Evolutionary conservation across 1,140 invertebrate genomes (phyloP).

Genomic region (Bombus breviceps): DNA sequence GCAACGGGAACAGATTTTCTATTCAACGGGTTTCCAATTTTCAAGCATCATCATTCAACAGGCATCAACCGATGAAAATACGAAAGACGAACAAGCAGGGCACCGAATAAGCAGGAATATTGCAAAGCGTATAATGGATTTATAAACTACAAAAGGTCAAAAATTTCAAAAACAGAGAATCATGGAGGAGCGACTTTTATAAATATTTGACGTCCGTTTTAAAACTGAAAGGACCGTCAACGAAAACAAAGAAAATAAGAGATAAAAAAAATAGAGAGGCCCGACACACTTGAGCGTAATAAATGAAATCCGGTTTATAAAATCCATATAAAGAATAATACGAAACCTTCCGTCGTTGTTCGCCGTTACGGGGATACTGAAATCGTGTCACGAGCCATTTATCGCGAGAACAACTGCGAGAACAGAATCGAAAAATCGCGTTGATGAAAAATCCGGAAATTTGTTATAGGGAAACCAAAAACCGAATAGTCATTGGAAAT

Average conservation of each 20-base stretch:
- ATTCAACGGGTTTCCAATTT: too few species aligned
- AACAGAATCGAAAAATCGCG: background rate
- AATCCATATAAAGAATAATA: background rate
- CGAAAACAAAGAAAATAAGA: background rate
- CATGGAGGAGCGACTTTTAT: background rate
- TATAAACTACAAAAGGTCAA: background rate
- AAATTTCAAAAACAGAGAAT: background rate
- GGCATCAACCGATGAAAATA: background rate
- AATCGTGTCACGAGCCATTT: background rate
- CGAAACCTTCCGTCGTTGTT: background rate
- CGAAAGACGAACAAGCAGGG: background rate
- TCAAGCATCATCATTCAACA: too few species aligned
- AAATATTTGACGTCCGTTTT: background rate
- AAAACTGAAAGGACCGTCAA: background rate
- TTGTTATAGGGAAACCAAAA: background rate
- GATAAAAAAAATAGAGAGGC: background rate
- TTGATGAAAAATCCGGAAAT: background rate
- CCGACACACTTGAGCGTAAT: background rate
- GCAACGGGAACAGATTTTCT: background rate
- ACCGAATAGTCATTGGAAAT: background rate
- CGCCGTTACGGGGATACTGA: background rate
- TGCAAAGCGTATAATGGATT: background rate
- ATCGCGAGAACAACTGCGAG: background rate
- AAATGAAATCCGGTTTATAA: background rate
- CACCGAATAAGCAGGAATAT: background rate